Base-by-base conservation (phyloP, 2,888 invertebrate species). In the Thera britannica region DNA sequence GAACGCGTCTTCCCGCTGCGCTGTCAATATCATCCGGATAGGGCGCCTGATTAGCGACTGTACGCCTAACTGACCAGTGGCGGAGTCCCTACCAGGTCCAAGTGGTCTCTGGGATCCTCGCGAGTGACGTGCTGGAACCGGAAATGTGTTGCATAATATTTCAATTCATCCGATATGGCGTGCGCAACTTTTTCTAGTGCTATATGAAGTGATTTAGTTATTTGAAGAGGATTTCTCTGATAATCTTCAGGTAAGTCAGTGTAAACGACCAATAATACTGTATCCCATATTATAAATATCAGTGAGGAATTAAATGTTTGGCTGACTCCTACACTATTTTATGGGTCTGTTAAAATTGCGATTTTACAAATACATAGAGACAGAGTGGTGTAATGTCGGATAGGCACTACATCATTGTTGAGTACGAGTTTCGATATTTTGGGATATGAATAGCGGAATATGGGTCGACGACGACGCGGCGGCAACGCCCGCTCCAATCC, bases 1-100 rank as follows among this genome's bases (percentile, higher is more conserved):
- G 86, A 87, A 84, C 85, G 90, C 89, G 88, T 88, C 88, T 89
- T 86, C 83, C 80, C 87, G 81, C 90, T 89, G 91, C 87, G 81
- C 90, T 89, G 91, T 87, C 90, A 92, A 93, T 92, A 91, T 90
- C 89, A 86, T 90, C 90, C 90, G 88, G 88, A 89, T 92, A 90
- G 93, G 92, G 92, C 82, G 86, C 85, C 84, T 80, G 89, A 89
- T 90, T 90, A 87, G 86, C 90, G 79, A 83, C 80, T 73, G 74
- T 79, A 74, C 80, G 73, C 73, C 75, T 70, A 73, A 74, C 67
- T 66, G 72, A 72, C 67, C 72, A 71, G 65, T 49, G 49, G 7
- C 58, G 58, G 70, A 72, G 63, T 64, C 66, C 70, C 67, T 77
- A 74, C 73, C 76, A 69, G 68, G 71, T 67, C 9, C 68, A 65